phyloP scores from a whole-genome alignment of 2,888 invertebrate species.

The Cryptosula pallasiana region DNA sequence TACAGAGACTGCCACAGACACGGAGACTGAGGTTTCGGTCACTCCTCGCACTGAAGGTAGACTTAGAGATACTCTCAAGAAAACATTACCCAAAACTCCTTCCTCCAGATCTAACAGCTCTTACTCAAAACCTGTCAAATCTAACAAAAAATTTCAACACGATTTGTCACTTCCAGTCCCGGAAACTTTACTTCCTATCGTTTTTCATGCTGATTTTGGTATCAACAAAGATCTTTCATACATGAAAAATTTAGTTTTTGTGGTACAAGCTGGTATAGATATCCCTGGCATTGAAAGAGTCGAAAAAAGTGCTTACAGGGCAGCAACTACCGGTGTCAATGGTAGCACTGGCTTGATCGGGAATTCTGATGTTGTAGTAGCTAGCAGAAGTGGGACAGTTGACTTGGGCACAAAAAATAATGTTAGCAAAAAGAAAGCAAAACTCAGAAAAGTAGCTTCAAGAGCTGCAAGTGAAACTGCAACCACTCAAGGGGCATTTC shows the following conservation, averaged over 20 bases:
- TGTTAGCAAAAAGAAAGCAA: too few relatives aligned
- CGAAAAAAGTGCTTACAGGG: background rate
- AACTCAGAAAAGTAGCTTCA: background rate
- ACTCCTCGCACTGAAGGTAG: conserved; percentile 12
- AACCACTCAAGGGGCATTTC: background rate
- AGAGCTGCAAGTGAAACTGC: background rate
- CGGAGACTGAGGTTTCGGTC: background rate
- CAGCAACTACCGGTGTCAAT: background rate
- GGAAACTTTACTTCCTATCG: background rate
- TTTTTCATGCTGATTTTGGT: conserved; percentile 19
- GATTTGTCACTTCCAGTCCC: conserved; percentile 1
- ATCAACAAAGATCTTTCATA: background rate
- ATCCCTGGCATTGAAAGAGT: background rate
- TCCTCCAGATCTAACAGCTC: background rate
- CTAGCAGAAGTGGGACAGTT: background rate
- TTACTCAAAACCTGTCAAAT: background rate
- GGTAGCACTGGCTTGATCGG: background rate
- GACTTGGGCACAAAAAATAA: background rate
- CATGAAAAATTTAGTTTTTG: background rate
- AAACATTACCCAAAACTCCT: background rate
- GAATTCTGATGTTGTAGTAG: background rate
- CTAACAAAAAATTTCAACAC: background rate
- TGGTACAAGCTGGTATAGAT: background rate
- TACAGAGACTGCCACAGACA: background rate
- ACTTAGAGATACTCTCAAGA: background rate